Conservation (phyloP, 2,797 vertebrate genomes). For the Schizothorax lantsangensis region DNA sequence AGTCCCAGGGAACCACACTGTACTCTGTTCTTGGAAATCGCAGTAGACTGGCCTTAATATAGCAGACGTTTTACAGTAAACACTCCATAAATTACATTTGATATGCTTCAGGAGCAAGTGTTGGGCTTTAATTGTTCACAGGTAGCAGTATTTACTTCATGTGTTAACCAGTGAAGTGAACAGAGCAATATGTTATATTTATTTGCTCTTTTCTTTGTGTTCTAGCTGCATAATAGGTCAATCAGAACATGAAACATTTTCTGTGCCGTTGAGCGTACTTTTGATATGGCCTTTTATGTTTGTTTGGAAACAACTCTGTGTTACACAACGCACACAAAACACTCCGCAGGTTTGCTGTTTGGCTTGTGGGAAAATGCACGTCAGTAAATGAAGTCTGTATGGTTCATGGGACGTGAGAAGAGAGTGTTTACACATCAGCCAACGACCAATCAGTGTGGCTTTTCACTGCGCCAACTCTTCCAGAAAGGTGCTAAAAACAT, state of each 20-base stretch:
- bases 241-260: conserved; percentile 11
- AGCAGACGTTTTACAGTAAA: background rate
- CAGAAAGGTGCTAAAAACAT: conserved; percentile 49
- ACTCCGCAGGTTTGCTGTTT: background rate
- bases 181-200: background rate
- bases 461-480: conserved; percentile 47
- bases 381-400: background rate
- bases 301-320: conserved; percentile 25
- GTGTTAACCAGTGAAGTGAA: conserved; percentile 20
- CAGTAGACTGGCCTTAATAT: background rate
- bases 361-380: background rate
- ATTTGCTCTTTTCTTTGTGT: conserved; percentile 12
- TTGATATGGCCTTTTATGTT: conserved; percentile 36
- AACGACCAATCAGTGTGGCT: conserved; percentile 33
- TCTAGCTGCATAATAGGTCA: conserved; percentile 6
- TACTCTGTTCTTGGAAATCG: background rate
- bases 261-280: background rate
- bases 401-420: conserved; percentile 35
- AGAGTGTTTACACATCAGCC: conserved; percentile 31
- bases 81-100: conserved; percentile 34
- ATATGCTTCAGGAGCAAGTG: conserved; percentile 35
- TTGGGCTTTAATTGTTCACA: conserved; percentile 44
- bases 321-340: conserved; percentile 26
- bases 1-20: background rate
- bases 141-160: conserved; percentile 36